Evolutionary conservation across 2,888 invertebrate genomes (phyloP).

Genomic region (Noctua comes): DNA sequence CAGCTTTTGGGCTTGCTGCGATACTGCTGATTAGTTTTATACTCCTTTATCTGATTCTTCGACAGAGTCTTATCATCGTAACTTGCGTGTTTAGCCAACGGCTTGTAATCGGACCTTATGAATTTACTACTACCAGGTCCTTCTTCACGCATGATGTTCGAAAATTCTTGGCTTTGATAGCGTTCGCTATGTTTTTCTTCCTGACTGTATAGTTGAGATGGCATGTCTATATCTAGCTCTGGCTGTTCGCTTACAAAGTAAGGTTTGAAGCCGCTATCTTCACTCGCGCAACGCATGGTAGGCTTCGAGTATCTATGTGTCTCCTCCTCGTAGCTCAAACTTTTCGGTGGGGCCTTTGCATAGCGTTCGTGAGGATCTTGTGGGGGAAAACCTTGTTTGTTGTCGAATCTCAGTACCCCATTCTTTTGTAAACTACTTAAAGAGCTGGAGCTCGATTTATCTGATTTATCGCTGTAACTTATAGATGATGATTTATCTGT

Average conservation of each 20-base stretch:
- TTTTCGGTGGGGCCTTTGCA: constrained; percentile 86
- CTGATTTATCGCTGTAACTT: constrained; percentile 88
- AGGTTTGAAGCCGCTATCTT: constrained; percentile 88
- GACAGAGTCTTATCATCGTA: constrained; percentile 92
- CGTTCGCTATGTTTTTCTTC: constrained; percentile 92
- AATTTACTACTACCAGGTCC: constrained; percentile 77
- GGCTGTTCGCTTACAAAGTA: constrained; percentile 86
- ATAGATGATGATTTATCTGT: constrained; percentile 88
- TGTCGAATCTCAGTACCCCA: constrained; percentile 83
- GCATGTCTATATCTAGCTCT: constrained; percentile 90
- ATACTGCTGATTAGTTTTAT: constrained; percentile 90
- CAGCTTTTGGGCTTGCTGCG: constrained; percentile 91
- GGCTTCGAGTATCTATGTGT: constrained; percentile 86
- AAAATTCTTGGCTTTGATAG: constrained; percentile 92
- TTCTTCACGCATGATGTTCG: constrained; percentile 86
- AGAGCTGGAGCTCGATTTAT: constrained; percentile 89
- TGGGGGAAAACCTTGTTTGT: constrained; percentile 79
- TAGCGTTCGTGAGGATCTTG: constrained; percentile 82
- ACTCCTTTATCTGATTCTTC: constrained; percentile 92
- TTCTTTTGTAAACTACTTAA: constrained; percentile 88
- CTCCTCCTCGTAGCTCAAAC: constrained; percentile 87
- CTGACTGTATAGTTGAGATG: constrained; percentile 90
- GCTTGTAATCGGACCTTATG: constrained; percentile 90
- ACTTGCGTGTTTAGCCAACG: constrained; percentile 91
- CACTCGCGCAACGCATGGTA: constrained; percentile 91